These are phyloP conservation scores for Bombyx huttoni DNA, from an alignment of 2,888 invertebrate species.

Conservation along the genomic window DNA sequence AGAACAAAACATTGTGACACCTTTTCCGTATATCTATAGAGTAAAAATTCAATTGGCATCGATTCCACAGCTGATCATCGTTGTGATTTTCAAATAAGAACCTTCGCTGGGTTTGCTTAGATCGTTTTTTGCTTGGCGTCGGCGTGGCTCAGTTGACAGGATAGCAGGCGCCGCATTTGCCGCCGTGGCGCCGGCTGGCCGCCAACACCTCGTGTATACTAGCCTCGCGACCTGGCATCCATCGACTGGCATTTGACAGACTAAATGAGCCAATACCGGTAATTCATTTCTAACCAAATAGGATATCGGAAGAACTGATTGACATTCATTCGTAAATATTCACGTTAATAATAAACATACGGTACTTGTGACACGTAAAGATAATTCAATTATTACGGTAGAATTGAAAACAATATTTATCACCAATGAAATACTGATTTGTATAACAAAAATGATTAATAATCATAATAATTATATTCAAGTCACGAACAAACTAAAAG, in stretches of 20 bases:
- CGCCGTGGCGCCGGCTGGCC: slow-evolving; percentile 67
- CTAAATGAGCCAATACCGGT: slow-evolving; percentile 43
- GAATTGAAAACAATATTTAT: slow-evolving; percentile 2
- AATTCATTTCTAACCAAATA: slow-evolving; percentile 48
- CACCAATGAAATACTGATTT: neutral
- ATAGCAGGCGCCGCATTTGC: slow-evolving; percentile 64
- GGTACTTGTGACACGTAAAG: too few species aligned
- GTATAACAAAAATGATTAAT: too few species aligned
- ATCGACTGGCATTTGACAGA: slow-evolving; percentile 65
- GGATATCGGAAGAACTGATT: slow-evolving; percentile 27
- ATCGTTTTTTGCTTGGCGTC: slow-evolving; percentile 17
- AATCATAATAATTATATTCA: neutral
- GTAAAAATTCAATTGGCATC: slow-evolving; percentile 19
- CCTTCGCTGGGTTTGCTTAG: slow-evolving; percentile 5
- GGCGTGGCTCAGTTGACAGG: slow-evolving; percentile 43
- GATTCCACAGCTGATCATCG: slow-evolving; percentile 30
- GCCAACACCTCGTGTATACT: slow-evolving; percentile 70
- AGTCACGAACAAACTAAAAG: slow-evolving; percentile 20
- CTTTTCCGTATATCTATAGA: slow-evolving; percentile 13
- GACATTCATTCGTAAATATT: slow-evolving; percentile 16
- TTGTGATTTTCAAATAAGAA: slow-evolving; percentile 9
- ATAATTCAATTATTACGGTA: neutral
- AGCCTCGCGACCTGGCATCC: slow-evolving; percentile 67
- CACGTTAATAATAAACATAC: too few species aligned
- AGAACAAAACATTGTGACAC: slow-evolving; percentile 15